phyloP scores from a whole-genome alignment of 2,113 vertebrate species.

The Dermatemys mawii region DNA sequence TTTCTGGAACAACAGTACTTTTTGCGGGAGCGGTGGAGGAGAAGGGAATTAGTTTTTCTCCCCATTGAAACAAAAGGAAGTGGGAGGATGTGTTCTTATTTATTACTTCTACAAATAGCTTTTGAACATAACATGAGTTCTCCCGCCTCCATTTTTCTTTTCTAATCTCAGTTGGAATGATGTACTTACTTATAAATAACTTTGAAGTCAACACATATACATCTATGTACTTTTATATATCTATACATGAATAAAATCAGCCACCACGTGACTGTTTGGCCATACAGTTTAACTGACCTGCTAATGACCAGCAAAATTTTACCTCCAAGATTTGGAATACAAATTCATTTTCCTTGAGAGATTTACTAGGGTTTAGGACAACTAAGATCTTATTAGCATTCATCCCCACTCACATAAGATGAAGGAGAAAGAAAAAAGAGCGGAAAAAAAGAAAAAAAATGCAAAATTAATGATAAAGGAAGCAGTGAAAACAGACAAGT shows the following conservation, averaged over 20 bases:
- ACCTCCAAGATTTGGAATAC: neutral
- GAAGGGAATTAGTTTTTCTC: neutral
- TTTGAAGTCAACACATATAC: neutral
- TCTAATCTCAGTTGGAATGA: neutral
- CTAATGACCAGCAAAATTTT: constrained; percentile 22
- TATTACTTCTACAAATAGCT: neutral
- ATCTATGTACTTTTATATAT: too few relatives aligned
- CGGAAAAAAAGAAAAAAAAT: neutral
- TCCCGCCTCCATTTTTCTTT: neutral
- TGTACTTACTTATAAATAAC: neutral
- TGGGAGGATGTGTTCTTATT: neutral
- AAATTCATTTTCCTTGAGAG: neutral
- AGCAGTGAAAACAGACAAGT: neutral
- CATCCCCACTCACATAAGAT: neutral
- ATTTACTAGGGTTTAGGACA: neutral
- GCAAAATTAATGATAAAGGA: neutral
- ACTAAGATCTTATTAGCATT: constrained; percentile 26
- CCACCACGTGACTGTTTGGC: neutral
- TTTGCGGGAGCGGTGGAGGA: neutral
- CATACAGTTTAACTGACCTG: neutral
- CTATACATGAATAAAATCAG: neutral
- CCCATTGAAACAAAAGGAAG: neutral
- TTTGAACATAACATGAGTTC: neutral
- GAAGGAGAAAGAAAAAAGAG: neutral
- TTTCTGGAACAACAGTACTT: neutral